These are phyloP conservation scores for Theristicus caerulescens DNA, from an alignment of 2,113 vertebrate species.

Conservation along the genomic window DNA sequence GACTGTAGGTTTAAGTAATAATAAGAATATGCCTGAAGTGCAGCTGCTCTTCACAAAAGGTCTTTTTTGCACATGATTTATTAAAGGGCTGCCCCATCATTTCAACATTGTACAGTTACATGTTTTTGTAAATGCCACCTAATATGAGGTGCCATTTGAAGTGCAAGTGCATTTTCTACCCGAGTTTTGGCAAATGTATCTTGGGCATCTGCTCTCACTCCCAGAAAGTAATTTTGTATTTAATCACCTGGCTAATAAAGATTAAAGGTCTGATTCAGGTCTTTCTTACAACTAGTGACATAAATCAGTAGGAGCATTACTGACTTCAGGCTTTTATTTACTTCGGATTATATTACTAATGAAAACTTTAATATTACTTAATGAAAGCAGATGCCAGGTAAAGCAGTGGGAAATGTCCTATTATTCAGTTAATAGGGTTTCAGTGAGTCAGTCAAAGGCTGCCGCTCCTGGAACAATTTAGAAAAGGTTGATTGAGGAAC, in stretches of 20 bases:
- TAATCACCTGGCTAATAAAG: slow-evolving; percentile 9
- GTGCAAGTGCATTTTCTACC: neutral
- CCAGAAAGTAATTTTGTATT: neutral
- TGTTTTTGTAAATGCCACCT: neutral
- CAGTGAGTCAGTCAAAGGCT: neutral
- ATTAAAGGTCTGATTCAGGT: slow-evolving; percentile 1
- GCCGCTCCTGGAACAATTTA: neutral
- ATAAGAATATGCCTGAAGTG: neutral
- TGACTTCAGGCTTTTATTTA: neutral
- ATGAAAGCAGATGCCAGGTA: slow-evolving; percentile 18
- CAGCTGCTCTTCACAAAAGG: neutral
- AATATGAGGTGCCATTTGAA: neutral
- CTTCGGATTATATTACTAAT: neutral
- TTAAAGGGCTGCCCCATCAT: neutral
- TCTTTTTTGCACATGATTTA: neutral
- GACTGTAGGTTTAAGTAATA: slow-evolving; percentile 15
- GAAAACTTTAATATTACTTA: slow-evolving; percentile 20
- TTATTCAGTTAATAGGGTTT: neutral
- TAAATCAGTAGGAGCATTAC: neutral
- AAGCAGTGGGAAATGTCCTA: neutral
- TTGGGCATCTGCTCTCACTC: neutral
- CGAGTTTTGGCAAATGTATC: neutral
- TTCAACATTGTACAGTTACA: neutral
- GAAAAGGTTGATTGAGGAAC: neutral
- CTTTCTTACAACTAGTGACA: neutral